Evolutionary conservation across 2,888 invertebrate genomes (phyloP).

Genomic region (Amblyjoppa fuscipennis): DNA sequence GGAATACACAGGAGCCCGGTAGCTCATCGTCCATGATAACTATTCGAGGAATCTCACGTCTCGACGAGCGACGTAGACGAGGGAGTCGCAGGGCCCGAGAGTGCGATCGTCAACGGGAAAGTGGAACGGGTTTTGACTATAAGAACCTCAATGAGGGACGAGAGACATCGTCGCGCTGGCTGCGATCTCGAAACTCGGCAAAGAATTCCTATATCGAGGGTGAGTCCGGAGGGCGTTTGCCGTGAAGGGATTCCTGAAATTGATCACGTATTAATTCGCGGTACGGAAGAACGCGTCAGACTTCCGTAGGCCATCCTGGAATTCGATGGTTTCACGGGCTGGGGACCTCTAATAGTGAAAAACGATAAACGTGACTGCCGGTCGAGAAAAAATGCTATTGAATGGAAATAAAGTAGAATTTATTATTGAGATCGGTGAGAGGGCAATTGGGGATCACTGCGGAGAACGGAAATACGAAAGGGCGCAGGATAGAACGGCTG

Average conservation of each 20-base stretch:
- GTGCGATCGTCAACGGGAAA: constrained; percentile 40
- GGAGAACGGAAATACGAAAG: not conserved
- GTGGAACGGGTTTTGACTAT: constrained; percentile 32
- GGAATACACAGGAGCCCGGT: constrained; percentile 22
- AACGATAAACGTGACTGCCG: constrained; percentile 7
- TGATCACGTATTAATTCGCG: constrained; percentile 75
- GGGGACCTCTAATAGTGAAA: not conserved
- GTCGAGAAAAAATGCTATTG: not conserved
- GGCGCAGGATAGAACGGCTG: not conserved
- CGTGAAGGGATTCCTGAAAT: constrained; percentile 72
- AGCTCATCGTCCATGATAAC: constrained; percentile 62
- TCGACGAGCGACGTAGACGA: constrained; percentile 45
- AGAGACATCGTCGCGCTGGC: constrained; percentile 9
- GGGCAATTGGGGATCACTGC: not conserved
- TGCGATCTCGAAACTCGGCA: constrained; percentile 71
- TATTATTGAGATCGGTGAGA: constrained; percentile 9
- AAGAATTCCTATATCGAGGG: constrained; percentile 80
- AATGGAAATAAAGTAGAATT: constrained; percentile 5
- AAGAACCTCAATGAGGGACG: not conserved
- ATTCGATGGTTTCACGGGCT: constrained; percentile 5
- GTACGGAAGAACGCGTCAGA: constrained; percentile 37
- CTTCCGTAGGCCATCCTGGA: not conserved
- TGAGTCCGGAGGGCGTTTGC: not conserved
- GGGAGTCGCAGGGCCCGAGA: constrained; percentile 33
- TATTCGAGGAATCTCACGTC: constrained; percentile 74